These are phyloP conservation scores for Cyprinella venusta DNA, from an alignment of 2,797 vertebrate genomes.

Conservation along the genomic window DNA sequence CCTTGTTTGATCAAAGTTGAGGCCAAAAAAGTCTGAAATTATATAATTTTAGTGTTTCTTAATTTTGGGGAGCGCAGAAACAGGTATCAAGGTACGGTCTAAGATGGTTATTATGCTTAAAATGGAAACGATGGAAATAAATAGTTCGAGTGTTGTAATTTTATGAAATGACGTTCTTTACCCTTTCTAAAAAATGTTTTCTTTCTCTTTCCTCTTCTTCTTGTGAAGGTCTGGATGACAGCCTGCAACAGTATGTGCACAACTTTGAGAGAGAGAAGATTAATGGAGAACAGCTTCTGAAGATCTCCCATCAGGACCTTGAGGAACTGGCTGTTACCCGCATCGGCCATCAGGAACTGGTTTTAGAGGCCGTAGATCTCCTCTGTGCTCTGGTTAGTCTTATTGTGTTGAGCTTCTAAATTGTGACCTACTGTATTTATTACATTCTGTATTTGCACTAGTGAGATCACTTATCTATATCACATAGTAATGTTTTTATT, in stretches of 20 bases:
- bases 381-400: conserved; percentile 95
- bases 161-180: background rate
- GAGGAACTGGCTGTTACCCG: conserved; percentile 93
- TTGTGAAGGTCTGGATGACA: conserved; percentile 78
- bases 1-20: background rate
- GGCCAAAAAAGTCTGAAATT: background rate
- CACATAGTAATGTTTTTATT: too few relatives aligned
- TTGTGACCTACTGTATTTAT: background rate
- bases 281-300: conserved; percentile 91
- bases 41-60: background rate
- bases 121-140: too few relatives aligned
- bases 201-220: background rate
- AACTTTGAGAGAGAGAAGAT: conserved; percentile 97
- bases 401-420: background rate
- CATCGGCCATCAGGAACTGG: conserved; percentile 96
- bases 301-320: conserved; percentile 96
- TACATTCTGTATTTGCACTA: background rate
- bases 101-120: background rate
- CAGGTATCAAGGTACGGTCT: background rate
- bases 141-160: too few relatives aligned
- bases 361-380: conserved; percentile 95
- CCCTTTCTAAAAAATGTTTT: background rate
- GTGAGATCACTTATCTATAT: too few relatives aligned
- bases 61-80: background rate
- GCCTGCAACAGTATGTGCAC: conserved; percentile 90